phyloP scores from a whole-genome alignment of 2,888 invertebrate species.

The Patella ulyssiponensis region DNA sequence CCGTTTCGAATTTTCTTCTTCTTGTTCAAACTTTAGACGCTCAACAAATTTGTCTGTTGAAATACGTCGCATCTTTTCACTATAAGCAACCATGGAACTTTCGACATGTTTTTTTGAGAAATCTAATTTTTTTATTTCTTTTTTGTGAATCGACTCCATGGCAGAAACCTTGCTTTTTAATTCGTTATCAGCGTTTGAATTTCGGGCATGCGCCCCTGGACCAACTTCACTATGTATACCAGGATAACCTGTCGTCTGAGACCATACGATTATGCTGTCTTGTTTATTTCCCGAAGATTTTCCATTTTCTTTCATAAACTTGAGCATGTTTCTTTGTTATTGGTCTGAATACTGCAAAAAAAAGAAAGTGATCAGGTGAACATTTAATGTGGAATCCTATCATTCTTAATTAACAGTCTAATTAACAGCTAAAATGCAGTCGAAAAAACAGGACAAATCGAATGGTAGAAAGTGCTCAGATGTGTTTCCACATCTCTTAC shows the following conservation, averaged over 20 bases:
- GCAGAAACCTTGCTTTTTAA: constrained; percentile 9
- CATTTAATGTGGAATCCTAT: no score
- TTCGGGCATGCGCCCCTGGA: constrained; percentile 13
- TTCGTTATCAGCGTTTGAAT: neutral
- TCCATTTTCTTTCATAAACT: constrained; percentile 2
- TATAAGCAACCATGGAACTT: constrained; percentile 30
- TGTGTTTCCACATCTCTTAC: no score
- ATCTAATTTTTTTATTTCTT: constrained; percentile 18
- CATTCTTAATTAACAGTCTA: no score
- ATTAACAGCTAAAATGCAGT: no score
- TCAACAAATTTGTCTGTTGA: constrained; percentile 13
- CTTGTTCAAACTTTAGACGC: neutral
- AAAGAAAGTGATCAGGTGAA: no score
- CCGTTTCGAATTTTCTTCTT: neutral
- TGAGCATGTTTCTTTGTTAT: neutral
- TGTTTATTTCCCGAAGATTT: neutral
- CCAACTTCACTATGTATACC: constrained; percentile 25
- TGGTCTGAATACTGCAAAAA: no score
- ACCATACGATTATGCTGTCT: constrained; percentile 14
- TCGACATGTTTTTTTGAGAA: constrained; percentile 15
- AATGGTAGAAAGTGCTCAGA: no score
- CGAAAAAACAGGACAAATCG: no score
- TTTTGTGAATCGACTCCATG: constrained; percentile 25
- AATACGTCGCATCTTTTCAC: constrained; percentile 28
- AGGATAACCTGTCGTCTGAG: constrained; percentile 26